A percentile compares a stretch with the other conserved stretches of the same genome.
Evolutionary conservation across 2,113 vertebrate genomes (phyloP).

Genomic region (Lota lota): DNA sequence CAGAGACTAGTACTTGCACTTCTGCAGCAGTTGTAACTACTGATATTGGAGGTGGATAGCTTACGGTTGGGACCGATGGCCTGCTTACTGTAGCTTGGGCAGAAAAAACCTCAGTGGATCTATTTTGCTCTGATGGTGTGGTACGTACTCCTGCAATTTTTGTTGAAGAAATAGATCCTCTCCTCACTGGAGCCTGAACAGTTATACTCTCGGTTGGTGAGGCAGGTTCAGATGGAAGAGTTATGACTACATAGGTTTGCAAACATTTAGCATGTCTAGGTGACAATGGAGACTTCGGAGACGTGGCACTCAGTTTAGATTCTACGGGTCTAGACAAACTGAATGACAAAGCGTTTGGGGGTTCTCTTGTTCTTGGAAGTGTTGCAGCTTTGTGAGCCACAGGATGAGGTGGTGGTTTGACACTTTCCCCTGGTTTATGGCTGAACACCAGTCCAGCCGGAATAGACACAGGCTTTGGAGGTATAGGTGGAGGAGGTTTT

Average conservation of each 20-base stretch:
- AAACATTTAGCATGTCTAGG: slow-evolving; percentile 86
- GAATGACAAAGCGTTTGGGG: slow-evolving; percentile 83
- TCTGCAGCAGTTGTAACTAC: slow-evolving; percentile 16
- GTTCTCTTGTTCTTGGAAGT: slow-evolving; percentile 78
- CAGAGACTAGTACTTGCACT: slow-evolving; percentile 28
- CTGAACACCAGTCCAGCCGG: slow-evolving; percentile 88
- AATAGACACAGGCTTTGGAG: slow-evolving; percentile 90
- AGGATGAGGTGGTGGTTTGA: slow-evolving; percentile 83
- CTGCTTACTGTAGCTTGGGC: slow-evolving; percentile 48
- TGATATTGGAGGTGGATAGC: slow-evolving; percentile 36
- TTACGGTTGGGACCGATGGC: slow-evolving; percentile 55
- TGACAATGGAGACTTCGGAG: slow-evolving; percentile 91
- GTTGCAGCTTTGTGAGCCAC: slow-evolving; percentile 73
- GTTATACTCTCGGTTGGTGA: slow-evolving; percentile 86
- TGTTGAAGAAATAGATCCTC: slow-evolving; percentile 60
- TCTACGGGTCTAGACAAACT: slow-evolving; percentile 83
- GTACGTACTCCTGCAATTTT: slow-evolving; percentile 55
- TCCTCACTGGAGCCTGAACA: slow-evolving; percentile 76
- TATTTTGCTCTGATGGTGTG: slow-evolving; percentile 62
- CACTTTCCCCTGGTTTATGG: slow-evolving; percentile 82
- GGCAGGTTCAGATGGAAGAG: slow-evolving; percentile 92
- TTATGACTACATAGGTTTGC: slow-evolving; percentile 96
- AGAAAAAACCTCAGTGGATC: slow-evolving; percentile 44
- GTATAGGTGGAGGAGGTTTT: slow-evolving; percentile 90
- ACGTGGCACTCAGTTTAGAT: slow-evolving; percentile 76